Base-by-base conservation (phyloP, 2,113 vertebrate genomes). In the Ibidorhyncha struthersii region DNA sequence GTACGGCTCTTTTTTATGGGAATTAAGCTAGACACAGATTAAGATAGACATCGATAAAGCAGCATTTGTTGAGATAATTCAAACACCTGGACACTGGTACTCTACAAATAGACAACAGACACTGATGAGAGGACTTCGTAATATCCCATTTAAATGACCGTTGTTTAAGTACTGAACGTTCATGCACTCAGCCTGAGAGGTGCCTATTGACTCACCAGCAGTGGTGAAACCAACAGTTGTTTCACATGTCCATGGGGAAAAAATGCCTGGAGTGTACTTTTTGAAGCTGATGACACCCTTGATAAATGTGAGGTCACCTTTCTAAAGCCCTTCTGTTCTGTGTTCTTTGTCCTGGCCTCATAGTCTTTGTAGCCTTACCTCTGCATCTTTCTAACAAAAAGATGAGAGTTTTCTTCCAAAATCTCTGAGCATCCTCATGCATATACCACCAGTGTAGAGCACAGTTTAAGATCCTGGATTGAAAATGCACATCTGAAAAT, bases 141-240 rank as follows among this genome's bases (percentile, higher is more conserved):
- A 3, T 18, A 21, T 41, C 50, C 74, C 26, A 36, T 6, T 71
- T 50, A 82, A 71, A 38, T 27, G 20, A 30, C 61, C 72, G 6
- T 21, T 1, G 2, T 20, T 56, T 19, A 49, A 34, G 9, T 49
- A 30, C 16, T 59, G 43, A 52, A 65, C 15, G 34, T 81, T 86
- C 1, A 0, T 8, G 30, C 12, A 36, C 2, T 0, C 32, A 18
- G 32, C 12, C 20, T 62, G 34, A 9, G 55, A 71, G 20, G 49
- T 49, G 26, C 58, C 36, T 61, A 5, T 49, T 82, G 32, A 32
- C 58, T 79, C 20, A 50, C 47, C n/a, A 63, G 43, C 34, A 87
- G 56, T 52, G n/a, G 36, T 61, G 12, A 45, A 23, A 22, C 11
- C 34, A 62, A 7, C 12, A n/a, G 11, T 17, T 73, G 14, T 58